Percentiles rank a stretch among this genome's conserved stretches.
Conservation (phyloP, 2,113 vertebrate species). For the Arvicanthis niloticus region DNA sequence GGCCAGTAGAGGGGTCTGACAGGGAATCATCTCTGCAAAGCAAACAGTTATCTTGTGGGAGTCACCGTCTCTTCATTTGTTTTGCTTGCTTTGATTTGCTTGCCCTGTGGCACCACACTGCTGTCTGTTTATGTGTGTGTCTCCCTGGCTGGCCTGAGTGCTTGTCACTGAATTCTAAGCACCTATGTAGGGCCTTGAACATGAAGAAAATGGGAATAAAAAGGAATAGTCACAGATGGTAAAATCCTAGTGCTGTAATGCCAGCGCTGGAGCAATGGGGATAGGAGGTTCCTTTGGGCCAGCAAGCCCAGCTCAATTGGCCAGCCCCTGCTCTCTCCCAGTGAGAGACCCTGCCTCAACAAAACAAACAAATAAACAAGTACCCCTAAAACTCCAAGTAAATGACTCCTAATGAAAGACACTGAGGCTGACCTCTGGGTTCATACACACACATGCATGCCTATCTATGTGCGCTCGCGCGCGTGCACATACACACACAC, state of each 20-base stretch:
- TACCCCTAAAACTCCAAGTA: too few relatives aligned
- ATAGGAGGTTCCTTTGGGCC: neutral
- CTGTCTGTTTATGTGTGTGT: neutral
- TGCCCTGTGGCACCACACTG: neutral
- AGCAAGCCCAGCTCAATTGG: neutral
- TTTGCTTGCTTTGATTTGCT: neutral
- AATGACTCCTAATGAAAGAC: neutral
- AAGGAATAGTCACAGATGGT: neutral
- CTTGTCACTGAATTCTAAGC: neutral
- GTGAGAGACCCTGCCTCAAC: neutral
- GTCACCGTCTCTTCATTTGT: neutral
- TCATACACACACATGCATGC: neutral
- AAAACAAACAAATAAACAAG: neutral
- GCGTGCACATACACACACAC: rapidly evolving
- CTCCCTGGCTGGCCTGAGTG: neutral
- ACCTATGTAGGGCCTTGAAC: neutral
- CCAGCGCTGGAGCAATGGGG: neutral
- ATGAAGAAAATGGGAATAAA: neutral
- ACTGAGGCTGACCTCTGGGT: neutral
- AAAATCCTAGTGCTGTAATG: neutral
- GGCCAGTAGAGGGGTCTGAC: neutral
- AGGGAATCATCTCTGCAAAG: conserved; percentile 47
- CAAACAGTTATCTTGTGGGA: neutral
- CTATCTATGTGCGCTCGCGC: neutral
- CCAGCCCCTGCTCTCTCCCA: neutral